Conservation (phyloP, 2,888 invertebrate genomes). For the Caenorhabditis afra region DNA sequence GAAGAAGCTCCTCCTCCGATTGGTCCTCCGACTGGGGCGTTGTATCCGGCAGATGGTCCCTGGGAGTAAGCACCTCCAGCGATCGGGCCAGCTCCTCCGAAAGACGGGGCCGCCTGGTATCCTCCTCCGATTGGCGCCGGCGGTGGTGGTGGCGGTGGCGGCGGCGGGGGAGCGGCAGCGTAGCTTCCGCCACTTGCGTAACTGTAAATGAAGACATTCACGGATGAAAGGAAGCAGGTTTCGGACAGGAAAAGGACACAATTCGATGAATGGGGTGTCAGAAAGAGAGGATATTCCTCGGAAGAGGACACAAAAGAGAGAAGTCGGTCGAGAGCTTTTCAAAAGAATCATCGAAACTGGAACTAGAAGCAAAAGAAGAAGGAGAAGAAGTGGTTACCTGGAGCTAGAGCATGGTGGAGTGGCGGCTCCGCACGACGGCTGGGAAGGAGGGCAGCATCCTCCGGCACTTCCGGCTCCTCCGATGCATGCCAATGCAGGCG, state of each 20-base stretch:
- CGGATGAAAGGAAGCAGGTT: conserved; percentile 29
- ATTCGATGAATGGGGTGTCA: conserved; percentile 47
- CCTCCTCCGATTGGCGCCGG: conserved; percentile 35
- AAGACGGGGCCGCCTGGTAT: conserved; percentile 37
- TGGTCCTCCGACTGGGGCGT: conserved; percentile 37
- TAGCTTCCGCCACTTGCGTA: conserved; percentile 49
- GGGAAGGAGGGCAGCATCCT: conserved; percentile 69
- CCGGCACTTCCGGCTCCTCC: conserved; percentile 64
- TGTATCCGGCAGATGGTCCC: conserved; percentile 22
- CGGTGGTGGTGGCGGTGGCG: conserved; percentile 51
- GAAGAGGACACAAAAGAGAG: conserved; percentile 1
- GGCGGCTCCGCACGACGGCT: conserved; percentile 61
- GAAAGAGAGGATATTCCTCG: conserved; percentile 38
- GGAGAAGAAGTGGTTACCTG: conserved; percentile 59
- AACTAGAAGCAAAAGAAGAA: neutral
- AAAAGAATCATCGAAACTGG: neutral
- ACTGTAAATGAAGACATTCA: conserved; percentile 43
- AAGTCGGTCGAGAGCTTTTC: conserved; percentile 12
- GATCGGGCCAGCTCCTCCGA: conserved; percentile 26
- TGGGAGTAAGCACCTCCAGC: neutral
- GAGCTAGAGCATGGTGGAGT: conserved; percentile 73
- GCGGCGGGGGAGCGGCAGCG: conserved; percentile 44
- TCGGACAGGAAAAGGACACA: conserved; percentile 37
- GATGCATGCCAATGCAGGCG: conserved; percentile 62
- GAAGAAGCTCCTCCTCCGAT: conserved; percentile 14